Percentiles rank a stretch among this genome's conserved stretches.
These are phyloP conservation scores for Chrysolophus pictus DNA, from an alignment of 2,797 vertebrate species.

Conservation along the genomic window DNA sequence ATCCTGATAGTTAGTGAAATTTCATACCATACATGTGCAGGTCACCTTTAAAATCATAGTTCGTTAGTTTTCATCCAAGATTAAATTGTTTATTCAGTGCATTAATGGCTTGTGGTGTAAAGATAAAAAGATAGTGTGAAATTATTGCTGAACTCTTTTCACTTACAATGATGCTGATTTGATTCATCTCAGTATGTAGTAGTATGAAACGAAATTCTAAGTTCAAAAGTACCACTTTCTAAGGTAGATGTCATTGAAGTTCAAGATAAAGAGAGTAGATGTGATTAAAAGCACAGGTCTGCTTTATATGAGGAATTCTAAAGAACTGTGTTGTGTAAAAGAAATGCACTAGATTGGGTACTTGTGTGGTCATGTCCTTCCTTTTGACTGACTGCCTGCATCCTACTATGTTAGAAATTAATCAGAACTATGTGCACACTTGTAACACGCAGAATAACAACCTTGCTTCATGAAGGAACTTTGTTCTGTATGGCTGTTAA, in stretches of 20 bases:
- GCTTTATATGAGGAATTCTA: not conserved
- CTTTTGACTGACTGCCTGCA: not conserved
- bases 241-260: constrained; percentile 54
- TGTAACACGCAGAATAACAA: not conserved
- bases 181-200: constrained; percentile 63
- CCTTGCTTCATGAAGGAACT: not conserved
- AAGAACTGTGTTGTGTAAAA: not conserved
- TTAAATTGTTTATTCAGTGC: constrained; percentile 57
- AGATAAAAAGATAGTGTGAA: constrained; percentile 60
- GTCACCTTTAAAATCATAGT: constrained; percentile 63
- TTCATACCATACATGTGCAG: not conserved
- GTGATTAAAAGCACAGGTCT: constrained; percentile 8
- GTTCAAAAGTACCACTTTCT: constrained; percentile 55
- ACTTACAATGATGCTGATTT: constrained; percentile 42
- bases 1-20: not conserved
- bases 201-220: constrained; percentile 17
- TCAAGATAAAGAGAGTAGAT: constrained; percentile 22
- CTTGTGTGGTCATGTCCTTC: not conserved
- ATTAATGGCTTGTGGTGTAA: constrained; percentile 50
- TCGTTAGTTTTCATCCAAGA: constrained; percentile 49
- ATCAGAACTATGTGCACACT: not conserved
- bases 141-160: constrained; percentile 41
- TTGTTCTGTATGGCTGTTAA: not conserved
- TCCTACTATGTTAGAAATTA: not conserved
- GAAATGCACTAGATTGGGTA: not conserved